Evolutionary conservation across 2,113 vertebrate genomes (phyloP), one percentile per base, ranked within the genome.

Genomic region (Grammomys dolichurus): DNA sequence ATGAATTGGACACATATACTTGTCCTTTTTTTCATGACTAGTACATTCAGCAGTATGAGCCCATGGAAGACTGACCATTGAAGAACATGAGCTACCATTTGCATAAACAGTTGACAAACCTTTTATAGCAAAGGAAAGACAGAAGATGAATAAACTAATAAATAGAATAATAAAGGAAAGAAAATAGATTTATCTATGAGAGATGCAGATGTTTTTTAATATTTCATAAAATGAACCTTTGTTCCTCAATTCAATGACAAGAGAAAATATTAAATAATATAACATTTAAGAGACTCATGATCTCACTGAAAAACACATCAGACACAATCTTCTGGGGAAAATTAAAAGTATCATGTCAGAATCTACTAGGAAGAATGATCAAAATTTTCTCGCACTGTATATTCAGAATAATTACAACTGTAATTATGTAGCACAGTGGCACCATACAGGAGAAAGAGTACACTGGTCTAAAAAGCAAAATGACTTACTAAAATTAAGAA

Each of bases 301-400:
- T 78, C 3, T 78, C 10, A 36, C 26, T 51, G 20, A 31, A 10
- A 31, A 48, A 36, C 26, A 36, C 26, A 56, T 76, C 4, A 24
- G 14, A 58, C 26, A n/a, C 4, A 7, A 60, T 6, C 51, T 0
- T 24, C 0, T 17, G 22, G 0, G 3, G 5, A 6, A 63, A 51
- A 60, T 2, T 2, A 69, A 12, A n/a, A 86, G 10, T 5, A 36
- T 1, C 10, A 54, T 33, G 3, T 12, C 46, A 56, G 7, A 17
- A 82, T 36, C 26, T 81, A 67, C 4, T 11, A 63, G 31, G 4
- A 82, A 76, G 28, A 40, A 76, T 16, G 19, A 1, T 48, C 58
- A 56, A n/a, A n/a, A 67, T 5, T 5, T 28, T 73, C 58, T 60
- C 33, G 51, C 26, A 22, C 54, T 77, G 10, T 48, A 0, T 14